phyloP scores from a whole-genome alignment of 2,797 vertebrate species.

The Trematomus bernacchii region DNA sequence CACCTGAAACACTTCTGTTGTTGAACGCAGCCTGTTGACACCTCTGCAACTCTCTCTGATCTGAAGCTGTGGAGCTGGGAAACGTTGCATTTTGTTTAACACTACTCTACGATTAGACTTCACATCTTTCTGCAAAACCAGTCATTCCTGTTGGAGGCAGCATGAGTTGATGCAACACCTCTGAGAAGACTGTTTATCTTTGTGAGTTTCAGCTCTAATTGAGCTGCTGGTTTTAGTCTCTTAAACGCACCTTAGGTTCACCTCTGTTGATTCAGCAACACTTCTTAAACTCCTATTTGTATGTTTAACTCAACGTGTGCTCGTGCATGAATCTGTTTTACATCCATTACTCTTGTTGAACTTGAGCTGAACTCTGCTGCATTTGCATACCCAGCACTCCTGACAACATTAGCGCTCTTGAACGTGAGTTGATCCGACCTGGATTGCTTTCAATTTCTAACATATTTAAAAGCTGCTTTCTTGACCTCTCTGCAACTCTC shows the following conservation, averaged over 20 bases:
- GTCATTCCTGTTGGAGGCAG: background rate
- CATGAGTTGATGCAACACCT: background rate
- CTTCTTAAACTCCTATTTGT: no score
- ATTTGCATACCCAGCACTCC: background rate
- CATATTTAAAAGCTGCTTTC: no score
- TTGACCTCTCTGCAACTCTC: no score
- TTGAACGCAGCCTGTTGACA: slow-evolving; percentile 6
- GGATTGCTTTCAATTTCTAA: no score
- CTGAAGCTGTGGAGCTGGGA: background rate
- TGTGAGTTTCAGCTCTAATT: background rate
- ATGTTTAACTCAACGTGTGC: no score
- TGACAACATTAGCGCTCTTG: slow-evolving; percentile 11
- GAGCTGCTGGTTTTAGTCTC: background rate
- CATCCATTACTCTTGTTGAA: slow-evolving; percentile 1
- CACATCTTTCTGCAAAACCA: background rate
- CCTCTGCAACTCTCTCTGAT: background rate
- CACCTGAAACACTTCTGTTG: slow-evolving; percentile 24
- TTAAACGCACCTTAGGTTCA: background rate
- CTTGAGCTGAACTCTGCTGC: background rate
- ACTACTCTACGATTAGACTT: background rate
- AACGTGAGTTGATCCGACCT: background rate
- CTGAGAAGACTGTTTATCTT: background rate
- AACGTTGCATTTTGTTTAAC: background rate
- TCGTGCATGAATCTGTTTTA: background rate
- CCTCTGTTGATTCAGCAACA: background rate